Conservation (phyloP, 2,113 vertebrate species). For the Dascyllus trimaculatus region DNA sequence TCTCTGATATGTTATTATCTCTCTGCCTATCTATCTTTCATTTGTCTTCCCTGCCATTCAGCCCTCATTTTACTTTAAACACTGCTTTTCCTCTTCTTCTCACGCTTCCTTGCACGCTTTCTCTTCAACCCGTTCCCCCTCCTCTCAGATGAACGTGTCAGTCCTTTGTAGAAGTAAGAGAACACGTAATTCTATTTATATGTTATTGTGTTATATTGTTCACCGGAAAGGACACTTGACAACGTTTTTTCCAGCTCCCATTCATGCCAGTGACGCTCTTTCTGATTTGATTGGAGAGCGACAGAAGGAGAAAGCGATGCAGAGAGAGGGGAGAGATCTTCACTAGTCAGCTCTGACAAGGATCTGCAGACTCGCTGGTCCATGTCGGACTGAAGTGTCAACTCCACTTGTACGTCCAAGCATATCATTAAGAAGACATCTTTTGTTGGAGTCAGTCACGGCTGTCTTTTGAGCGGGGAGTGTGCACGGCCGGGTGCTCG, state of each 20-base stretch:
- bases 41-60: slow-evolving; percentile 19
- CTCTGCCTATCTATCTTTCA: slow-evolving; percentile 8
- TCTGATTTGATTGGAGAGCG: slow-evolving; percentile 60
- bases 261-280: slow-evolving; percentile 43
- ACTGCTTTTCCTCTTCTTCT: background rate
- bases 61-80: background rate
- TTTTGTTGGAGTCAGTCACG: slow-evolving; percentile 56
- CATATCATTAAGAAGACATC: slow-evolving; percentile 62
- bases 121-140: slow-evolving; percentile 13
- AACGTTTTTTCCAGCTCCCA: slow-evolving; percentile 35
- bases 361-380: slow-evolving; percentile 51
- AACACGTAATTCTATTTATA: slow-evolving; percentile 41
- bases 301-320: slow-evolving; percentile 36
- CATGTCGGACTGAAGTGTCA: slow-evolving; percentile 54
- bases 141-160: slow-evolving; percentile 1
- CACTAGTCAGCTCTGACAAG: slow-evolving; percentile 62
- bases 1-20: slow-evolving; percentile 55
- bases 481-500: slow-evolving; percentile 12
- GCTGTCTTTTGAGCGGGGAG: slow-evolving; percentile 23
- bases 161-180: slow-evolving; percentile 22
- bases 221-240: slow-evolving; percentile 49
- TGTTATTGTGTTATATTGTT: slow-evolving; percentile 37
- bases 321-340: slow-evolving; percentile 45
- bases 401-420: slow-evolving; percentile 57
- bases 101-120: background rate